Evolutionary conservation across 2,797 vertebrate species (phyloP), one percentile per base, ranked within the genome.

Genomic region (Darevskia mixta): DNA sequence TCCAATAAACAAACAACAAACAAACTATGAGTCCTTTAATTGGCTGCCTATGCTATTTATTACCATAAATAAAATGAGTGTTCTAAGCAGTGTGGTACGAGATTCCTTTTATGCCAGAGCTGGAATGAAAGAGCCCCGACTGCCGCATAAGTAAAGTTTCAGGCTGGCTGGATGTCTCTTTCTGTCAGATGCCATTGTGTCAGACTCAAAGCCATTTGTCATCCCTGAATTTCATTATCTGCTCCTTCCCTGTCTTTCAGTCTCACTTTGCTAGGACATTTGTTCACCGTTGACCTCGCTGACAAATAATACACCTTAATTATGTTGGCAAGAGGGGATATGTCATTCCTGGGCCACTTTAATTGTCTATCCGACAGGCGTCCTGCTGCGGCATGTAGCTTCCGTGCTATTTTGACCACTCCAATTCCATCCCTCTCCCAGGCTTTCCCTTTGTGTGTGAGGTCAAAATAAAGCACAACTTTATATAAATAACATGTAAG

Each of bases 231-330:
- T 99, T 98, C 98, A 99, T 99, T 99, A 99, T 98, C 98, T 97
- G 96, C 97, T 97, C 97, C 96, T 97, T 98, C 97, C 97, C 97
- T 98, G 97, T 98, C 97, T 97, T 97, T 98, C 97, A 97, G 96
- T 97, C 97, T 97, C 96, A 97, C 97, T 98, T 98, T 98, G 97
- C 97, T 96, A 97, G 97, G 97, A 98, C 97, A 97, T 98, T 98
- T 98, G 98, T 99, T 98, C 98, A 98, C 97, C 95, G 96, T 97
- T 99, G 98, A 99, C 98, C 98, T 98, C 97, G 94, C 97, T 98
- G 98, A 99, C 98, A 99, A 98, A 97, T 98, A 97, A 98, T 97
- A 98, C 98, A 98, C 98, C 98, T 99, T 98, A 99, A 99, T 99
- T 99, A 99, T 99, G 98, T 99, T 98, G 98, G 98, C 96, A 96